Base-by-base conservation (phyloP, 2,888 invertebrate species). In the Eudemis profundana region DNA sequence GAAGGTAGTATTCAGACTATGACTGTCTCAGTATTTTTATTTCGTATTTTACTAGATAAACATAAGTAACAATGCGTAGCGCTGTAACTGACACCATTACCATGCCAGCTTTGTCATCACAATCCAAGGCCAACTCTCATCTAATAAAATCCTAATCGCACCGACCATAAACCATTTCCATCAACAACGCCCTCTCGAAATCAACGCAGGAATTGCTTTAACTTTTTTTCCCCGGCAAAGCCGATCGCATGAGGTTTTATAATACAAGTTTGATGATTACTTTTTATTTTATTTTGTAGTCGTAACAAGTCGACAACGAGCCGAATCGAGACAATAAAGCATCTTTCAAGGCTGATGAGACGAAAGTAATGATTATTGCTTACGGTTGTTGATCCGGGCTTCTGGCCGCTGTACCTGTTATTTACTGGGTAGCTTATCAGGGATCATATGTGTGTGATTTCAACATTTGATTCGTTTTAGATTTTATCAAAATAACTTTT, bases 261-360 rank as follows among this genome's bases (percentile, higher is more conserved):
- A 89, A 88, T 85, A 87, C 82, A 77, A 85, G 79, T 86, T 86
- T 85, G 86, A 87, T 86, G 86, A 82, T 83, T 81, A 82, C 78
- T 83, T 86, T 87, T 86, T 86, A 79, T 81, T 84, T 81, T 84
- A 76, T 83, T 84, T 75, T 75, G 74, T 77, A 76, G 74, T 72
- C 79, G 80, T 90, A 90, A 89, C 88, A 88, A 89, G 90, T 90
- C 87, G 84, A 89, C 89, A 88, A 90, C 86, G 83, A 89, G 87
- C 85, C 84, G 87, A 83, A 84, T 82, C 86, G 82, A 88, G 87
- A 90, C 90, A 89, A 90, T 90, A 87, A 89, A 86, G 77, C 84
- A 84, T 89, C 80, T 86, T 84, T 84, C 88, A 86, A 90, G 86
- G 81, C 79, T 89, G 90, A 89, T 87, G 89, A 87, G 85, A 78